Evolutionary conservation across 2,797 vertebrate genomes (phyloP), one percentile per base, ranked within the genome.

Genomic region (Sebastes steindachneri): DNA sequence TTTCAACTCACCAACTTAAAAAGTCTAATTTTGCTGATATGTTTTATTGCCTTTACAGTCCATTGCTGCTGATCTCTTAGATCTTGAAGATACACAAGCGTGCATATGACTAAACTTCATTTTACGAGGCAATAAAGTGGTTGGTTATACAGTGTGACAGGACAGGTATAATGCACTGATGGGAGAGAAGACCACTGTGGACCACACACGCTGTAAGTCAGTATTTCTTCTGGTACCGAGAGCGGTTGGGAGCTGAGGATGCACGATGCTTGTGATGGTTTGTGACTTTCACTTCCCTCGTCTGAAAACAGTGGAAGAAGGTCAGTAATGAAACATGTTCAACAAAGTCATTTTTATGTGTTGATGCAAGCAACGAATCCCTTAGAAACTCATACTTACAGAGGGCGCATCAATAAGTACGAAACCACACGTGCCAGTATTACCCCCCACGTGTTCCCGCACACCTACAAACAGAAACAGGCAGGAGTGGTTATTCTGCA

Each of bases 401-500:
- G 89, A 85, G 57, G 94, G 77, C 21, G 86, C 78, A 35, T 90
- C 90, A 75, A 90, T 86, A 73, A 93, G 89, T 59, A 95, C 86
- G 79, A 93, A 60, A 82, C 89, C 93, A 90, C 89, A 91, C 41
- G 81, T 82, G 73, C 90, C 90, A 79, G 88, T 7, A 31, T 92
- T 89, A 85, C 89, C 90, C 66, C 60, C 85, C 77, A 87, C 77
- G 21, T 90, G 93, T 88, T 95, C 95, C 79, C 94, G 95, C 55
- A 97, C 77, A 95, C 90, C 97, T 98, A 87, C 83, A 94, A 94
- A 90, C 9, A 79, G 12, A 3, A 33, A 69, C 6, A 74, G 2
- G 15, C 12, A 63, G 15, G 5, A 65, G 37, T 9, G 14, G 14
- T 74, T 57, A 51, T 45, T 14, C 7, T 57, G 4, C 15, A 41